Conservation (phyloP, 1,140 invertebrate species). For the Euglossa dilemma region DNA sequence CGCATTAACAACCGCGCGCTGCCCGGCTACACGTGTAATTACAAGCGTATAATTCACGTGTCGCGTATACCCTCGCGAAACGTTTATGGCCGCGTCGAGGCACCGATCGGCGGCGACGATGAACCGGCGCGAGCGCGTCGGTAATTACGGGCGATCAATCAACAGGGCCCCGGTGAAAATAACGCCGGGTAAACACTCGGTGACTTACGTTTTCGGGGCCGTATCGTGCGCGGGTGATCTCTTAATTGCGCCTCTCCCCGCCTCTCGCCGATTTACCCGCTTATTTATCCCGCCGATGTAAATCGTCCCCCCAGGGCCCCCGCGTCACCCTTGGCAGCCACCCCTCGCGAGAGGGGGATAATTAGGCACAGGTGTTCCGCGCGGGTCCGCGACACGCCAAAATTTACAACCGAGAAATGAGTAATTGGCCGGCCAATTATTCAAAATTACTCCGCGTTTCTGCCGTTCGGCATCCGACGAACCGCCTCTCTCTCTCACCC, state of each 20-base stretch:
- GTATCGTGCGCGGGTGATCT: constrained; percentile 39
- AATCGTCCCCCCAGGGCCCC: not conserved
- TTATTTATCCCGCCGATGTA: constrained; percentile 28
- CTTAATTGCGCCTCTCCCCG: constrained; percentile 34
- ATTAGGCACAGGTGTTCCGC: constrained; percentile 23
- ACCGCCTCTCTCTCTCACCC: no score
- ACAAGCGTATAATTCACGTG: constrained; percentile 53
- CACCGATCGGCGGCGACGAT: not conserved
- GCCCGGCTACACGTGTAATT: constrained; percentile 41
- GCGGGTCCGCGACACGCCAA: constrained; percentile 7
- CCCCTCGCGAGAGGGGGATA: not conserved
- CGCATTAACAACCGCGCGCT: constrained; percentile 30
- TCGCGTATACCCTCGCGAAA: constrained; percentile 33
- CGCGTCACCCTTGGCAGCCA: not conserved
- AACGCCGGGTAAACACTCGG: constrained; percentile 22
- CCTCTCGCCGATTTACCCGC: constrained; percentile 2
- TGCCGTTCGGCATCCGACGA: not conserved
- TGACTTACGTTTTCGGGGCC: constrained; percentile 41
- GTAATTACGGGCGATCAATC: constrained; percentile 53
- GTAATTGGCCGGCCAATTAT: constrained; percentile 9
- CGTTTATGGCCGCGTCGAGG: constrained; percentile 17
- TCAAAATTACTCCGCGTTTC: constrained; percentile 7
- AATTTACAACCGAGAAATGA: constrained; percentile 12
- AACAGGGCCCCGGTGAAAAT: constrained; percentile 17
- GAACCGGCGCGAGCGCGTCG: constrained; percentile 5